A percentile compares a stretch with the other conserved stretches of the same genome.
Conservation (phyloP, 1,140 invertebrate genomes). For the Heliothis subflexa region DNA sequence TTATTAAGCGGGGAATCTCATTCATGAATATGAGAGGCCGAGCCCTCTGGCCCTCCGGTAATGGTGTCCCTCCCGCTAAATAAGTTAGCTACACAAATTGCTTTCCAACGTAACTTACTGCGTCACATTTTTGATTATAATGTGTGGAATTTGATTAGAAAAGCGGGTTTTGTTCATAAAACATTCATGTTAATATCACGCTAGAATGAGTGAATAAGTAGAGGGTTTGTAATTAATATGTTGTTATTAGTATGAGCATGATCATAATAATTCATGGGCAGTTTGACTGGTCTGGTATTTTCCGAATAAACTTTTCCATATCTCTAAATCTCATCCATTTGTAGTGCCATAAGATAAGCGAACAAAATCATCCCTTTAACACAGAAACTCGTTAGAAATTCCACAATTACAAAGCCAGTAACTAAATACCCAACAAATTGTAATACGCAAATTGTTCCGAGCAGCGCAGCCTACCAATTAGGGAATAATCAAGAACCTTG, state of each 20-base stretch:
- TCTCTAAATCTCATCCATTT: too few species aligned
- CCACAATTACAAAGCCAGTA: constrained; percentile 8
- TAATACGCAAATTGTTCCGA: constrained; percentile 22
- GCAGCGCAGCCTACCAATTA: constrained; percentile 14
- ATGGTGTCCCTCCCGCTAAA: constrained; percentile 42
- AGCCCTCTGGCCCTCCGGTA: constrained; percentile 30
- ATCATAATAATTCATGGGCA: too few species aligned
- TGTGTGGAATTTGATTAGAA: not conserved
- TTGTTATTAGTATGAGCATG: too few species aligned
- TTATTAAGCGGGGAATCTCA: constrained; percentile 44
- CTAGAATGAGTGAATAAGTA: too few species aligned
- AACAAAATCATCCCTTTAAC: constrained; percentile 10
- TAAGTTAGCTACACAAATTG: constrained; percentile 39
- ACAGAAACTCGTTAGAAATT: not conserved
- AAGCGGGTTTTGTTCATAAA: too few species aligned
- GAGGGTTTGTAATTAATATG: too few species aligned
- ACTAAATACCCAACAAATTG: constrained; percentile 26
- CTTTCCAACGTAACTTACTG: constrained; percentile 33
- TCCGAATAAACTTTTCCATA: too few species aligned
- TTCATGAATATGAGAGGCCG: constrained; percentile 46
- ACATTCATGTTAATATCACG: too few species aligned
- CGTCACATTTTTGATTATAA: constrained; percentile 15
- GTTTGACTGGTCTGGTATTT: too few species aligned
- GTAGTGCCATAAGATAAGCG: too few species aligned
- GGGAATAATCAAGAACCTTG: constrained; percentile 18